phyloP scores from a whole-genome alignment of 1,140 invertebrate species.

The Gryllus bimaculatus region DNA sequence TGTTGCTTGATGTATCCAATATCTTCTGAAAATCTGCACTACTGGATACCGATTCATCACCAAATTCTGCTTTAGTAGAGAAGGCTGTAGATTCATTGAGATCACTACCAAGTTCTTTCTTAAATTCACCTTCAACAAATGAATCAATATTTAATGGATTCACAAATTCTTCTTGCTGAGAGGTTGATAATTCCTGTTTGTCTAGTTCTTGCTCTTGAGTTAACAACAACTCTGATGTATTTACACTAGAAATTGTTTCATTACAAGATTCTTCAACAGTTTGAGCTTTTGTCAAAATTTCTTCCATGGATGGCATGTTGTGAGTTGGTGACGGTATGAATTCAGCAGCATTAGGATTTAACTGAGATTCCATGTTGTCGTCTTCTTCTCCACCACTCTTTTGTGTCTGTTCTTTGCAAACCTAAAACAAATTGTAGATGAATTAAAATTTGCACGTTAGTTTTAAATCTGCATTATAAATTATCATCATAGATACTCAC shows the following conservation, averaged over 20 bases:
- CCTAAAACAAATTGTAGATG: neutral
- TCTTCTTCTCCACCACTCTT: constrained; percentile 14
- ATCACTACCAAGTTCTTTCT: constrained; percentile 15
- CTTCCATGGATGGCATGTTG: constrained; percentile 33
- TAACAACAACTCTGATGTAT: neutral
- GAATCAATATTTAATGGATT: neutral
- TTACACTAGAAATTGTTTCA: neutral
- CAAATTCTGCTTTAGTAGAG: constrained; percentile 41
- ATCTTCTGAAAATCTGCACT: constrained; percentile 30
- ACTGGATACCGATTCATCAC: constrained; percentile 36
- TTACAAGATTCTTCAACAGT: constrained; percentile 35
- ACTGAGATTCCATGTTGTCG: constrained; percentile 51
- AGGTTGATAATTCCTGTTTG: neutral
- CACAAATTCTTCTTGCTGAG: neutral
- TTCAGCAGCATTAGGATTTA: constrained; percentile 63
- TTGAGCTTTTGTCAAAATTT: constrained; percentile 46
- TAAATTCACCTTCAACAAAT: neutral
- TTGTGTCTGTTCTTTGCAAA: neutral
- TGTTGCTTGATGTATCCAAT: neutral
- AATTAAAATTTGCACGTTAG: neutral
- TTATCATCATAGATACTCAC: neutral
- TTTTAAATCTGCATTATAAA: neutral
- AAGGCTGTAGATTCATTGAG: constrained; percentile 40
- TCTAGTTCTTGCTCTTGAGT: neutral
- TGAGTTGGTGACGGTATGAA: constrained; percentile 49